phyloP scores from a whole-genome alignment of 2,113 vertebrate genomes.

The Osmerus mordax region DNA sequence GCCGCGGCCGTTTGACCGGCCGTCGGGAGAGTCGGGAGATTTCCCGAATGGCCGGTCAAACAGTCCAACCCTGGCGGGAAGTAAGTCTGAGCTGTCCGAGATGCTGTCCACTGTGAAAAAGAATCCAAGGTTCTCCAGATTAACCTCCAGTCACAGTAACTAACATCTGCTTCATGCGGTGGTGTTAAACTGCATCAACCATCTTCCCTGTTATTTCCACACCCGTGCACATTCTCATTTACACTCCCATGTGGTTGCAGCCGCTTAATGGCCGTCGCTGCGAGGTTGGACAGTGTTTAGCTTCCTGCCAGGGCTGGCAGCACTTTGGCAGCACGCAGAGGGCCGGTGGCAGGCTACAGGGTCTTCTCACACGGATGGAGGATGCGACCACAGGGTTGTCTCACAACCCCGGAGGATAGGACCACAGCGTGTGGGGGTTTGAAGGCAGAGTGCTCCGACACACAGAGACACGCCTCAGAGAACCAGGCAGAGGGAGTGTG shows the following conservation, averaged over 20 bases:
- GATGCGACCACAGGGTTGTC: constrained; percentile 12
- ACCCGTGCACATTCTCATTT: constrained; percentile 12
- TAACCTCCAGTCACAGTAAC: neutral
- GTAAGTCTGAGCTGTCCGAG: neutral
- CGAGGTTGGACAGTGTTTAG: neutral
- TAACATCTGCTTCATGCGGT: constrained; percentile 4
- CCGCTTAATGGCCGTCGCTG: constrained; percentile 4
- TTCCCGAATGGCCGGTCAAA: too few relatives aligned
- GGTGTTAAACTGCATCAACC: neutral
- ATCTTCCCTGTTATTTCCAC: constrained; percentile 15
- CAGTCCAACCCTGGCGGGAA: too few relatives aligned
- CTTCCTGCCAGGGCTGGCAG: neutral
- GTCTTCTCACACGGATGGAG: constrained; percentile 12
- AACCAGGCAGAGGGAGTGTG: neutral
- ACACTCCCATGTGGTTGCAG: constrained; percentile 13
- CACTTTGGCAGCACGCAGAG: neutral
- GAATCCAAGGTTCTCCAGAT: too few relatives aligned
- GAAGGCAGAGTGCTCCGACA: neutral
- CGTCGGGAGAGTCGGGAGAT: too few relatives aligned
- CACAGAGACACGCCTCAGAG: neutral
- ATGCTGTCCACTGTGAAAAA: neutral
- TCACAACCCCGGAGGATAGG: neutral
- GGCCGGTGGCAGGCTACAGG: neutral
- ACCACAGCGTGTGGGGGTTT: neutral
- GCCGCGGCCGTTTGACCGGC: too few relatives aligned